Conservation (phyloP, 2,113 vertebrate genomes). For the crab-eating macaque (Macaca fascicularis) region T2T-MFA8v1.1 NC_088375.1:179201501-179202000, state of each 20-base stretch:
- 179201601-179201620: neutral
- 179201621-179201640: neutral
- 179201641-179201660: neutral
- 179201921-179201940: neutral
- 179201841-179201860: neutral
- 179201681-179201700: neutral
- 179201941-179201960: neutral
- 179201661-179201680: neutral
- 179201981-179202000: neutral
- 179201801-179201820: neutral
- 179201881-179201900: neutral
- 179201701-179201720: neutral
- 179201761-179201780: neutral
- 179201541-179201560: neutral
- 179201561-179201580: neutral
- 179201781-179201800: neutral
- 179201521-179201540: neutral
- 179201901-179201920: neutral
- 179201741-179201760: neutral
- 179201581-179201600: neutral
- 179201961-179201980: neutral
- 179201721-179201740: no score
- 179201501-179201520: neutral
- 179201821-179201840: neutral
- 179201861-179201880: slow-evolving; percentile 3